A percentile compares a stretch with the other conserved stretches of the same genome.
These are phyloP conservation scores for Phoenoteleia sp. DNA, from an alignment of 2,888 invertebrate genomes.

Conservation along the genomic window DNA sequence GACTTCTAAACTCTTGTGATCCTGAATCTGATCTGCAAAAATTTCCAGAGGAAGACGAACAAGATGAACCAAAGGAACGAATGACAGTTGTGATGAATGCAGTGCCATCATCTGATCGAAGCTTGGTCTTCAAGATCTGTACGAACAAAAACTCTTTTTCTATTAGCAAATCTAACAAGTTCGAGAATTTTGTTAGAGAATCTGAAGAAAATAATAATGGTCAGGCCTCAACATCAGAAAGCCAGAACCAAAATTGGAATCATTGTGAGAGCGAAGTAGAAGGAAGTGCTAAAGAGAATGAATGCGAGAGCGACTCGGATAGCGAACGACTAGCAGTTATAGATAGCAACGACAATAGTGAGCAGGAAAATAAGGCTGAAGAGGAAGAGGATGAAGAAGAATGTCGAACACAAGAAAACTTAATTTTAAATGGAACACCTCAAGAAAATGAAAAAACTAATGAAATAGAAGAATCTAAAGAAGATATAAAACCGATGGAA, in stretches of 20 bases:
- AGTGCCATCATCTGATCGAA: slow-evolving; percentile 82
- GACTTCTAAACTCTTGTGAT: not conserved
- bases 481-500: not conserved
- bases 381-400: slow-evolving; percentile 36
- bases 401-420: not conserved
- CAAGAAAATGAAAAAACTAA: not conserved
- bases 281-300: slow-evolving; percentile 75
- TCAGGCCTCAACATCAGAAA: slow-evolving; percentile 76
- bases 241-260: slow-evolving; percentile 75
- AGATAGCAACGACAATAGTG: slow-evolving; percentile 76
- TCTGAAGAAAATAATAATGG: slow-evolving; percentile 82
- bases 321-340: slow-evolving; percentile 81
- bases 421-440: slow-evolving; percentile 1
- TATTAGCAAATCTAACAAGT: slow-evolving; percentile 76
- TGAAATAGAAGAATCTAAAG: not conserved
- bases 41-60: slow-evolving; percentile 37
- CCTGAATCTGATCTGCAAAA: not conserved
- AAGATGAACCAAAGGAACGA: slow-evolving; percentile 63
- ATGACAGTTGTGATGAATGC: slow-evolving; percentile 78
- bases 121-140: slow-evolving; percentile 85
- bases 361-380: slow-evolving; percentile 50
- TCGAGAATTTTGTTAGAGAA: slow-evolving; percentile 70
- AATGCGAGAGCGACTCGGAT: slow-evolving; percentile 82
- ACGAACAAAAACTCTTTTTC: slow-evolving; percentile 85
- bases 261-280: slow-evolving; percentile 75